Evolutionary conservation across 2,113 vertebrate species (phyloP).

Genomic region (Hypanus sabinus): DNA sequence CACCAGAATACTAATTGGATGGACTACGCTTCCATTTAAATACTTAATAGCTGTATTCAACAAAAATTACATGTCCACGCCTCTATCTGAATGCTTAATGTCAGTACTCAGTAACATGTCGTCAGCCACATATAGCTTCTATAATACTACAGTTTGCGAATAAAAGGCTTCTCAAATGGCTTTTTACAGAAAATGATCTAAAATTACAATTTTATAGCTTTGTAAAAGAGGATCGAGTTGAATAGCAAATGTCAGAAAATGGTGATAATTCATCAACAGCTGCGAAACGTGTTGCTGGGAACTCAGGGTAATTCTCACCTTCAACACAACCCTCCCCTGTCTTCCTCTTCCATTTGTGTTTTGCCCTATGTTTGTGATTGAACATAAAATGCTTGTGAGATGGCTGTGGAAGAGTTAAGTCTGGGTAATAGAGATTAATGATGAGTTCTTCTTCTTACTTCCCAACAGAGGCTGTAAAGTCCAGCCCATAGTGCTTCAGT

Average conservation of each 20-base stretch:
- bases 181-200: slow-evolving; percentile 32
- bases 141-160: background rate
- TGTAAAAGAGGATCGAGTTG: background rate
- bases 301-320: background rate
- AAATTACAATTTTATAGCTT: slow-evolving; percentile 30
- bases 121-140: background rate
- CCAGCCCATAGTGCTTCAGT: slow-evolving; percentile 20
- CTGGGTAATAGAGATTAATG: slow-evolving; percentile 35
- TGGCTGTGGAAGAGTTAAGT: slow-evolving; percentile 6
- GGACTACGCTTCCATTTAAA: slow-evolving; percentile 8
- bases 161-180: slow-evolving; percentile 29
- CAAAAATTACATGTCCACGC: slow-evolving; percentile 26
- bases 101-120: slow-evolving; percentile 1
- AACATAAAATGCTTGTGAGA: background rate
- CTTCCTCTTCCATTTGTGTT: background rate
- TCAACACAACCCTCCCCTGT: background rate
- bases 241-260: background rate
- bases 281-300: background rate
- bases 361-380: background rate
- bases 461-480: slow-evolving; percentile 26
- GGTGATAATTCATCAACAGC: background rate
- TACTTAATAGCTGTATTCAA: slow-evolving; percentile 32
- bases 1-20: slow-evolving; percentile 30
- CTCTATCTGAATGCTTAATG: slow-evolving; percentile 29
- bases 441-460: slow-evolving; percentile 20